phyloP scores from a whole-genome alignment of 2,113 vertebrate genomes.

The Micronycteris hirsuta region DNA sequence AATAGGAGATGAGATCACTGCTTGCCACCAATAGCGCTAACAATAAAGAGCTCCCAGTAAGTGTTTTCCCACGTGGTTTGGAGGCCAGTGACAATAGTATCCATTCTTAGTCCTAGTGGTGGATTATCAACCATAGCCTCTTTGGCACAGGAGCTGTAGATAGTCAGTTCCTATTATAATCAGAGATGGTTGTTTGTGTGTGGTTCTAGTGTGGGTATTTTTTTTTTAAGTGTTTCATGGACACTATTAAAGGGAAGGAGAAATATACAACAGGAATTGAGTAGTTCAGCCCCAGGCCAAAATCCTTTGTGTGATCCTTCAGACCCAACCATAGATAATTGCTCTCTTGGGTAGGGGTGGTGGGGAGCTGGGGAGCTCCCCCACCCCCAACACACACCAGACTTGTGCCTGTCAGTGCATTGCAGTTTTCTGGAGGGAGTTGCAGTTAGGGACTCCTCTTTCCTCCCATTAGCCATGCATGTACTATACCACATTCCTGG shows the following conservation, averaged over 20 bases:
- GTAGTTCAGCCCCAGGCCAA: background rate
- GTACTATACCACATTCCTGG: background rate
- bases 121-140: background rate
- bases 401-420: background rate
- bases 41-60: background rate
- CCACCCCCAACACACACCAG: background rate
- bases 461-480: background rate
- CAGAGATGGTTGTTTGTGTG: background rate
- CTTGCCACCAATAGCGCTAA: constrained; percentile 7
- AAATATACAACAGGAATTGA: background rate
- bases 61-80: background rate
- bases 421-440: background rate
- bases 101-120: background rate
- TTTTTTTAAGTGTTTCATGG: background rate
- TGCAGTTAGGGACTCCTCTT: background rate
- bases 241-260: background rate
- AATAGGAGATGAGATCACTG: constrained; percentile 52
- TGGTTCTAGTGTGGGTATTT: background rate
- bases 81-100: background rate
- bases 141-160: background rate
- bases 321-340: background rate
- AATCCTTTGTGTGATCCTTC: background rate
- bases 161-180: background rate
- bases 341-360: background rate
- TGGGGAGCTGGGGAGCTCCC: background rate